Conservation (phyloP, 2,797 vertebrate species). For the Enteromius trimaculatus region DNA sequence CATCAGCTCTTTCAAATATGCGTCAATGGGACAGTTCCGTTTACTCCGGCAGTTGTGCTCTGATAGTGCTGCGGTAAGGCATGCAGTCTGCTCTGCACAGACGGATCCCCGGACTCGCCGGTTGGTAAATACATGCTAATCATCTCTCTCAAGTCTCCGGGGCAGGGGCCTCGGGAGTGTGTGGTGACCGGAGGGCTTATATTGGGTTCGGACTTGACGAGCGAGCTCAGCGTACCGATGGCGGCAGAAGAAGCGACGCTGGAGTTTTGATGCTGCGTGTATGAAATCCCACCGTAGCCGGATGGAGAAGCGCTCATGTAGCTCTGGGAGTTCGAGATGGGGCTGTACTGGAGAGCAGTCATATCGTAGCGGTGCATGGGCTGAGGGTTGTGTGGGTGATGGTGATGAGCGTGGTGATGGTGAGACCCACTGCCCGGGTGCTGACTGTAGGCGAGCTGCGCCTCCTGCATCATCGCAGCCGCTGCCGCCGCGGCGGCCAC, state of each 20-base stretch:
- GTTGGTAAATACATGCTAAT: conserved; percentile 94
- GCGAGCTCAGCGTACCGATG: conserved; percentile 87
- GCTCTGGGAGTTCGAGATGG: conserved; percentile 92
- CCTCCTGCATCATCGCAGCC: conserved; percentile 97
- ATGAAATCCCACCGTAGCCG: conserved; percentile 90
- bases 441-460: conserved; percentile 92
- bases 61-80: conserved; percentile 94
- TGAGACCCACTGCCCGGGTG: conserved; percentile 88
- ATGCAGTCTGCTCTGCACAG: conserved; percentile 89
- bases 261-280: conserved; percentile 81
- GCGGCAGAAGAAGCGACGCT: conserved; percentile 85
- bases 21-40: conserved; percentile 92
- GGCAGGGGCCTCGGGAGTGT: conserved; percentile 85
- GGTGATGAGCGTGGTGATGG: conserved; percentile 83
- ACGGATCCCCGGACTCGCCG: conserved; percentile 84
- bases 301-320: conserved; percentile 95
- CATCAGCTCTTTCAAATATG: conserved; percentile 73
- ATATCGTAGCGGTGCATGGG: conserved; percentile 92
- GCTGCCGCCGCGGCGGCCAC: conserved; percentile 92
- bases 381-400: conserved; percentile 90
- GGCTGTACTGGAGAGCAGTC: conserved; percentile 91
- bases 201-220: conserved; percentile 93
- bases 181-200: conserved; percentile 88
- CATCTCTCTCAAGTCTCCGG: conserved; percentile 97
- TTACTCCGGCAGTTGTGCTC: conserved; percentile 86